These are phyloP conservation scores for Tachypleus tridentatus DNA, from an alignment of 1,140 invertebrate species.

Conservation along the genomic window DNA sequence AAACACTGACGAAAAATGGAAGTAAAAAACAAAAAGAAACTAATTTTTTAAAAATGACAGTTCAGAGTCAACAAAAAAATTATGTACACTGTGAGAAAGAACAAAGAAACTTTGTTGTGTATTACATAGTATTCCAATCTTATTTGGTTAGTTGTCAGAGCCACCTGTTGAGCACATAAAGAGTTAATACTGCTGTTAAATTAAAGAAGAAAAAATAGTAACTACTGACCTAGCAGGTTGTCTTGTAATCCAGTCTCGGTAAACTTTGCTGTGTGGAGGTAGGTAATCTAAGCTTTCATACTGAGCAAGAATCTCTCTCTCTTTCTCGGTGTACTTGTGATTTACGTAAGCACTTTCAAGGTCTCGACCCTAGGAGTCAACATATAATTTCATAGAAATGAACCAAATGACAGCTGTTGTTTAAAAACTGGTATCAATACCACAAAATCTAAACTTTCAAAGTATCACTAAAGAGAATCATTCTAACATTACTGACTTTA, in stretches of 20 bases:
- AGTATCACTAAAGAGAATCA: background rate
- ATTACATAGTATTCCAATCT: too few species aligned
- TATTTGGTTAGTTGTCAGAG: too few species aligned
- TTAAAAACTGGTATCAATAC: background rate
- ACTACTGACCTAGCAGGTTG: conserved; percentile 24
- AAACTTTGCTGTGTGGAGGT: conserved; percentile 34
- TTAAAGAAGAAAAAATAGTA: background rate
- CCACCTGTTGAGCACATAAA: too few species aligned
- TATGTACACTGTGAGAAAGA: too few species aligned
- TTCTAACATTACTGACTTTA: background rate
- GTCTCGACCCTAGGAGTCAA: conserved; percentile 10
- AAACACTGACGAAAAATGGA: too few species aligned
- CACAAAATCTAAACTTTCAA: background rate
- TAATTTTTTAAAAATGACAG: too few species aligned
- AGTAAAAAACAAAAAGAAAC: too few species aligned
- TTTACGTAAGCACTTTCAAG: conserved; percentile 28
- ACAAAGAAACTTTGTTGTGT: too few species aligned
- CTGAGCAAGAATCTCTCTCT: conserved; percentile 31
- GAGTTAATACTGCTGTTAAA: background rate
- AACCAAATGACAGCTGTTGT: background rate
- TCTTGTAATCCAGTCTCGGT: conserved; percentile 33
- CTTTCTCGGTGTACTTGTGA: conserved; percentile 34
- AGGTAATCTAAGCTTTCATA: conserved; percentile 38
- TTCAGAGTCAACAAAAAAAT: too few species aligned
- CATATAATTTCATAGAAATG: background rate